Base-by-base conservation (phyloP, 2,797 vertebrate species). In the Silurus lanzhouensis region DNA sequence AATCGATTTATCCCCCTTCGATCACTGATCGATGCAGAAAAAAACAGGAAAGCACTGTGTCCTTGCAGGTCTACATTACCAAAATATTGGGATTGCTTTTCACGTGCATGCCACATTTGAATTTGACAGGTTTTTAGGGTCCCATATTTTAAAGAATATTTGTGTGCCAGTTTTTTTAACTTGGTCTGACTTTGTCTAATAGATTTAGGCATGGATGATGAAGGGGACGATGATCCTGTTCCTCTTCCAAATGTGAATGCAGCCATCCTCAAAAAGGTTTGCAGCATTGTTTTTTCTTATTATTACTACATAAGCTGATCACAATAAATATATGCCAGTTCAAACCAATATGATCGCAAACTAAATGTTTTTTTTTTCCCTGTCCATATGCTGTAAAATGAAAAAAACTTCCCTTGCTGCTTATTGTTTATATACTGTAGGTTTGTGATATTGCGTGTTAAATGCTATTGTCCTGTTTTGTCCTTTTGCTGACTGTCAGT, bases 161-260 rank as follows among this genome's bases (percentile, higher is more conserved):
- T 79, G 31, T 79, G 38, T 80, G 31, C 6, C n/a, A 38, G 1
- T 3, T 22, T 25, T 48, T 15, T 61, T 75, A 61, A 72, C 17
- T 48, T 5, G 5, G 1, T 25, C 7, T 44, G 25, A 38, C 14
- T 77, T 67, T 61, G 9, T 78, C n/a, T 15, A 13, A 10, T 90
- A 99, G 98, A 99, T 95, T 94, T 99, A 95, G 98, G 98, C 85
- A 99, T 99, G 98, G 98, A 99, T 85, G 98, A 99, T 93, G 98
- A 99, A 96, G 98, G 98, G 72, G 98, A 99, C 67, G 98, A 99
- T 92, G 98, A 99, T 88, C 98, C 98, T 63, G 98, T 99, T 85
- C 98, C 98, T 85, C 96, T 99, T 84, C 98, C 98, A 82, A 99
- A 99, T 89, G 98, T 99, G 68, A 99, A 99, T 86, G 98, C 98